phyloP scores from a whole-genome alignment of 1,140 invertebrate genomes.

The Euwallacea fornicatus region DNA sequence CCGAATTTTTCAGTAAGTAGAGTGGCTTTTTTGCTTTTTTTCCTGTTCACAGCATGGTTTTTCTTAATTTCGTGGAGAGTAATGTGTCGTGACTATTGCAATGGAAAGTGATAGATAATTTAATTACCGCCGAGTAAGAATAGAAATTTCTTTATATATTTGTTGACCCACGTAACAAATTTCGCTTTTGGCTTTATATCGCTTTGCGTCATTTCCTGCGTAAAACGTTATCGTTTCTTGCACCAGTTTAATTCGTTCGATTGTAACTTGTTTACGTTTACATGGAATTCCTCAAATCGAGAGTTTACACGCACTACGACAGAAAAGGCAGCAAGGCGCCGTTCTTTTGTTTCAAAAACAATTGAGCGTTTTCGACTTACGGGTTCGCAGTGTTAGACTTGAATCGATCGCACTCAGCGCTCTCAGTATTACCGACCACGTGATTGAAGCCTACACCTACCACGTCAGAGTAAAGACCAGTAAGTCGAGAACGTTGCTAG shows the following conservation, averaged over 20 bases:
- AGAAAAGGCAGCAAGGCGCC: neutral
- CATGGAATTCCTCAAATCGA: no score
- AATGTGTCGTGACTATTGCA: neutral
- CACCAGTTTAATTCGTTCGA: neutral
- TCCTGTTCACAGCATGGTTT: neutral
- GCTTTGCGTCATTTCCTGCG: conserved; percentile 10
- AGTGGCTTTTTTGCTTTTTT: neutral
- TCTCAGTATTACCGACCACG: no score
- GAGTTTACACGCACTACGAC: no score
- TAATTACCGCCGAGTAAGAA: neutral
- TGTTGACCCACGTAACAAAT: conserved; percentile 8
- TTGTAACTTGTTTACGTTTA: no score
- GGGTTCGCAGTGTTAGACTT: no score
- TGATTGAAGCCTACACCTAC: no score
- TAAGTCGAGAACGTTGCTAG: no score
- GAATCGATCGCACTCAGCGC: no score
- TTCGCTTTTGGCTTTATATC: conserved; percentile 5
- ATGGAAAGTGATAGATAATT: neutral
- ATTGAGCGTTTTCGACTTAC: neutral
- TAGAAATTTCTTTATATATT: neutral
- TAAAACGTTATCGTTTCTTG: conserved; percentile 7
- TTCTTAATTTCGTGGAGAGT: neutral
- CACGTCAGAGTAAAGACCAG: no score
- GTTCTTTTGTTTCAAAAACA: neutral
- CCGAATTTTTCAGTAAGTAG: no score